phyloP scores from a whole-genome alignment of 2,888 invertebrate genomes.

The Drosophila rubida region DNA sequence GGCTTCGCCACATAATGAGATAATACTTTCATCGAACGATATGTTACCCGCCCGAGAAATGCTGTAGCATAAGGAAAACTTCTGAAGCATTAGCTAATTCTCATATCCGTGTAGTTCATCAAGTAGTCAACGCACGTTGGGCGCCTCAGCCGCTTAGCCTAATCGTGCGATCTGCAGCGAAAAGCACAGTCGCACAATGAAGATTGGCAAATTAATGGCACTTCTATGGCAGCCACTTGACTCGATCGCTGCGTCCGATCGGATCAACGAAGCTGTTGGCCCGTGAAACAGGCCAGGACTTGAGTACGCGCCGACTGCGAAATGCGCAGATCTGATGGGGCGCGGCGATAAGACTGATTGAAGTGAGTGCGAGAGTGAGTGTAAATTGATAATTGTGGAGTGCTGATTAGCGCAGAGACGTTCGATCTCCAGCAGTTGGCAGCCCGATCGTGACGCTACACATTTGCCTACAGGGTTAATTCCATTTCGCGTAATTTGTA shows the following conservation, averaged over 20 bases:
- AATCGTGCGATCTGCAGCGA: constrained; percentile 19
- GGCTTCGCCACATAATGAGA: neutral
- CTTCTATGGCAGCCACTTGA: constrained; percentile 65
- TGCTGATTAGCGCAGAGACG: constrained; percentile 44
- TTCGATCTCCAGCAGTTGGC: constrained; percentile 43
- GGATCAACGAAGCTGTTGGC: constrained; percentile 36
- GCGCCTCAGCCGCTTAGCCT: too few species aligned
- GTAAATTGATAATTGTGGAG: constrained; percentile 59
- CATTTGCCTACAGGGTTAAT: constrained; percentile 71
- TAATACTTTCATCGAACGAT: neutral
- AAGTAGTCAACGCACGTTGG: too few species aligned
- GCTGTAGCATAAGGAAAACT: neutral
- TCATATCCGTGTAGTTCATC: neutral
- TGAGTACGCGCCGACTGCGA: constrained; percentile 18
- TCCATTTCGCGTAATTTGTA: constrained; percentile 68
- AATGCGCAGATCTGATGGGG: constrained; percentile 59
- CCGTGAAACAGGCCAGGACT: constrained; percentile 38
- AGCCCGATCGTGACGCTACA: constrained; percentile 53
- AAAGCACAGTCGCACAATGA: constrained; percentile 53
- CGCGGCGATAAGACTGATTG: constrained; percentile 43
- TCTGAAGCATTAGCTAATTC: neutral
- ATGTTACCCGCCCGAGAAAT: neutral
- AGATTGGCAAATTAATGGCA: constrained; percentile 67
- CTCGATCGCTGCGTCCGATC: constrained; percentile 59
- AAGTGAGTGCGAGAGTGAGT: constrained; percentile 32